A percentile compares a stretch with the other conserved stretches of the same genome.
Evolutionary conservation across 2,113 vertebrate species (phyloP).

Genomic region (Corythoichthys intestinalis): DNA sequence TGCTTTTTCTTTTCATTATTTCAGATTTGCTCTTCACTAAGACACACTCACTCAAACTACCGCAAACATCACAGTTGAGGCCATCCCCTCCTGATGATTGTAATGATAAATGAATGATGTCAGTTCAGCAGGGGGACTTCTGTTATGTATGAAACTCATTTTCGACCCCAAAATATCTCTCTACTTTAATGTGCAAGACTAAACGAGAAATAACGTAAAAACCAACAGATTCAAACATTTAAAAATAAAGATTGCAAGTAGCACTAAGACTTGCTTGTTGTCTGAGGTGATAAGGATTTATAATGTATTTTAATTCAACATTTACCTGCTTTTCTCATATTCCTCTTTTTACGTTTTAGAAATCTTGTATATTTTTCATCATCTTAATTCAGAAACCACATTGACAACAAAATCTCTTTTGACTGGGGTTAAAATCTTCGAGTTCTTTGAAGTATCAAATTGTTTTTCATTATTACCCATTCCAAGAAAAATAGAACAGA

Average conservation of each 20-base stretch:
- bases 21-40: slow-evolving; percentile 17
- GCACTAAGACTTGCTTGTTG: not conserved
- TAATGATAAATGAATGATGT: slow-evolving; percentile 54
- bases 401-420: not conserved
- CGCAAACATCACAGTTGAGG: slow-evolving; percentile 29
- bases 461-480: slow-evolving; percentile 11
- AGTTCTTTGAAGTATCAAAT: not conserved
- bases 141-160: slow-evolving; percentile 13
- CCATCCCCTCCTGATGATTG: slow-evolving; percentile 37
- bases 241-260: not conserved
- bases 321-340: too few relatives aligned
- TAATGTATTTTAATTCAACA: not conserved
- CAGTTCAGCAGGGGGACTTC: slow-evolving; percentile 24
- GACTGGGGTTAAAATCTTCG: slow-evolving; percentile 1
- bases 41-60: slow-evolving; percentile 33
- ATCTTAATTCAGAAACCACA: not conserved
- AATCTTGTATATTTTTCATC: not conserved
- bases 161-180: not conserved
- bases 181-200: not conserved
- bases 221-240: not conserved
- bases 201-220: not conserved
- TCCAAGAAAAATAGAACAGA: slow-evolving; percentile 2
- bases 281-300: not conserved
- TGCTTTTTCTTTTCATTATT: slow-evolving; percentile 16
- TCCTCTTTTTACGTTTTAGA: not conserved